These are phyloP conservation scores for Diaphora mendica DNA, from an alignment of 2,888 invertebrate species.

Conservation along the genomic window DNA sequence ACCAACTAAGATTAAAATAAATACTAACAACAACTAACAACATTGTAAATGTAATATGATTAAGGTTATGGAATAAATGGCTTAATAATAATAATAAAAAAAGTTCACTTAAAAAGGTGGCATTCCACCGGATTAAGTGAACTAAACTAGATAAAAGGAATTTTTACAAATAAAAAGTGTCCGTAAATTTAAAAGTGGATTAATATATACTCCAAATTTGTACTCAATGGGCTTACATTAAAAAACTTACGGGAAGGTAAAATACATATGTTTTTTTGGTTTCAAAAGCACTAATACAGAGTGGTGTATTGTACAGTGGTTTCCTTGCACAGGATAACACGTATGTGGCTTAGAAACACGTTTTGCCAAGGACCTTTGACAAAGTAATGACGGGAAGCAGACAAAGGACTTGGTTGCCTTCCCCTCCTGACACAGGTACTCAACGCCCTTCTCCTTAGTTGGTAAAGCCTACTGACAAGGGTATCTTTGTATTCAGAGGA, in stretches of 20 bases:
- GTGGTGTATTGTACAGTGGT: constrained; percentile 47
- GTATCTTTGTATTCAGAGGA: constrained; percentile 59
- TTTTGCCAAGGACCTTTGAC: constrained; percentile 77
- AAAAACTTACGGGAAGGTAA: constrained; percentile 27
- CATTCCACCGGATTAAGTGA: background rate
- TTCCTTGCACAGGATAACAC: constrained; percentile 46
- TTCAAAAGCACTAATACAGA: constrained; percentile 46
- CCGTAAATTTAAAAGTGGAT: background rate
- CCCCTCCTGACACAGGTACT: constrained; percentile 48
- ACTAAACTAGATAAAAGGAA: background rate
- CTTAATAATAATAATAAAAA: too few relatives aligned
- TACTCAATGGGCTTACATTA: constrained; percentile 29
- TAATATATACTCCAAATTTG: background rate
- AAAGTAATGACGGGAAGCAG: constrained; percentile 81
- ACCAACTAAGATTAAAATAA: too few relatives aligned
- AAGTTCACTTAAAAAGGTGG: background rate
- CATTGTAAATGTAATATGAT: too few relatives aligned
- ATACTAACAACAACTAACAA: too few relatives aligned
- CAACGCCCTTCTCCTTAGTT: constrained; percentile 42
- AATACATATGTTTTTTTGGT: constrained; percentile 47
- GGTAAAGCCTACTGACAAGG: constrained; percentile 46
- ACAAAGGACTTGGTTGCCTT: constrained; percentile 65
- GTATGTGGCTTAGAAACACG: constrained; percentile 53
- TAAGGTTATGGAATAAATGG: too few relatives aligned
- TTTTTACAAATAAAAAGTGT: background rate